Evolutionary conservation across 2,888 invertebrate species (phyloP).

Genomic region (Capitulum mitella): DNA sequence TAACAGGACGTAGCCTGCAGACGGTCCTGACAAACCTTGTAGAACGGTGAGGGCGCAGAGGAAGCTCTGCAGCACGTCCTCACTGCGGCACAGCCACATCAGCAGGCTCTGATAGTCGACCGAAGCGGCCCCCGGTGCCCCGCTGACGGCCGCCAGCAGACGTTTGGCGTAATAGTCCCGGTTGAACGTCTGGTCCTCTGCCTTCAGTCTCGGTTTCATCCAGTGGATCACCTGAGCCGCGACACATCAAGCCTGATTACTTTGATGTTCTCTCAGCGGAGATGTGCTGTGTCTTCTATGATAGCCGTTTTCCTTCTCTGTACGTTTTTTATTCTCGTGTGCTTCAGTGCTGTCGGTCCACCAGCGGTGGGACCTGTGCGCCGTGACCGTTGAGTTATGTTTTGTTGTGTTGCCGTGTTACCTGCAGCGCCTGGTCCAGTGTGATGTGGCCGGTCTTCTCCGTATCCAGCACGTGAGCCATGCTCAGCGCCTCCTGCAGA

Average conservation of each 20-base stretch:
- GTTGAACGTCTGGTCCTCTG: background rate
- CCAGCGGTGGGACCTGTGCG: too few species aligned
- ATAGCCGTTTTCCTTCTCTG: too few species aligned
- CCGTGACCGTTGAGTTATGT: too few species aligned
- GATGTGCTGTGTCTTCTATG: background rate
- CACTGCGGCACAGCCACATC: background rate
- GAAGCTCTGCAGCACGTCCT: conserved; percentile 2
- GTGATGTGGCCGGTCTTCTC: background rate
- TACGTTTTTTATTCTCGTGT: too few species aligned
- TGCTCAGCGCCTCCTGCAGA: background rate
- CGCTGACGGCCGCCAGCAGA: background rate
- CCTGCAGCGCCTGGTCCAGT: background rate
- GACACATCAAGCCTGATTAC: too few species aligned
- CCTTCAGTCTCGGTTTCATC: conserved; percentile 2
- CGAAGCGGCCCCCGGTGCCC: background rate
- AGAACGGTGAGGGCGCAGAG: background rate
- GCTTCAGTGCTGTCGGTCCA: too few species aligned
- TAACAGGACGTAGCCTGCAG: too few species aligned
- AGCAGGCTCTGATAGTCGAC: background rate
- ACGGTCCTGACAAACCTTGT: background rate
- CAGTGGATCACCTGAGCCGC: background rate
- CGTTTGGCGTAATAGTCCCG: background rate
- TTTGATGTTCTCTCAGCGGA: background rate
- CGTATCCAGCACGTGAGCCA: background rate
- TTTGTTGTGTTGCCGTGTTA: background rate